These are phyloP conservation scores for Campoplex nolae DNA, from an alignment of 2,888 invertebrate species.

Conservation along the genomic window DNA sequence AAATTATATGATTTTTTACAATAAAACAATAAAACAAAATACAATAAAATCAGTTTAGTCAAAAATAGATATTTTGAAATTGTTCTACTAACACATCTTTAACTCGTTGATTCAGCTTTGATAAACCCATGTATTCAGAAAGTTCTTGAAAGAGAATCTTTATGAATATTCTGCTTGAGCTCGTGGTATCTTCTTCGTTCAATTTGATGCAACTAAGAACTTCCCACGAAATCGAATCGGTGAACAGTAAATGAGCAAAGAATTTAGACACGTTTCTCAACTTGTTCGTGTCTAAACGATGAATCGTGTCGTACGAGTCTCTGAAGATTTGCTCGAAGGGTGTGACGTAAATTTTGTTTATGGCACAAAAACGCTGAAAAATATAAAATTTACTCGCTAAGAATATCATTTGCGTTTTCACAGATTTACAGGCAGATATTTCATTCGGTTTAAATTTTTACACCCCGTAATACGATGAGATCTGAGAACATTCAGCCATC, in stretches of 20 bases:
- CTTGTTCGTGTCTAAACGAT: slow-evolving; percentile 97
- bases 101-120: slow-evolving; percentile 95
- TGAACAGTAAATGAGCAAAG: slow-evolving; percentile 97
- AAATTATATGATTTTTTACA: neutral
- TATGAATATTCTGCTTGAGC: slow-evolving; percentile 98
- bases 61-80: neutral
- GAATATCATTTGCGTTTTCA: too few relatives aligned
- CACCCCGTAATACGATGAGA: too few relatives aligned
- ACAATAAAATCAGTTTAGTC: slow-evolving; percentile 14
- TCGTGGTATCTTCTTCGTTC: slow-evolving; percentile 99
- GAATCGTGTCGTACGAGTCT: slow-evolving; percentile 97
- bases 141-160: slow-evolving; percentile 99
- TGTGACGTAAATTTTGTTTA: slow-evolving; percentile 96
- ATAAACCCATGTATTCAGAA: slow-evolving; percentile 97
- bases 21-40: too few relatives aligned
- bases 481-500: too few relatives aligned
- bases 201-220: slow-evolving; percentile 95
- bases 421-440: too few relatives aligned
- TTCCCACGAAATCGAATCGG: slow-evolving; percentile 99
- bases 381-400: neutral
- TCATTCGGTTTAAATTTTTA: too few relatives aligned
- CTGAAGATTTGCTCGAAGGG: slow-evolving; percentile 98
- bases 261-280: slow-evolving; percentile 98
- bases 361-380: slow-evolving; percentile 92
- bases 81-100: slow-evolving; percentile 92